Conservation (phyloP, 2,113 vertebrate genomes). For the Tonatia bakeri region DNA sequence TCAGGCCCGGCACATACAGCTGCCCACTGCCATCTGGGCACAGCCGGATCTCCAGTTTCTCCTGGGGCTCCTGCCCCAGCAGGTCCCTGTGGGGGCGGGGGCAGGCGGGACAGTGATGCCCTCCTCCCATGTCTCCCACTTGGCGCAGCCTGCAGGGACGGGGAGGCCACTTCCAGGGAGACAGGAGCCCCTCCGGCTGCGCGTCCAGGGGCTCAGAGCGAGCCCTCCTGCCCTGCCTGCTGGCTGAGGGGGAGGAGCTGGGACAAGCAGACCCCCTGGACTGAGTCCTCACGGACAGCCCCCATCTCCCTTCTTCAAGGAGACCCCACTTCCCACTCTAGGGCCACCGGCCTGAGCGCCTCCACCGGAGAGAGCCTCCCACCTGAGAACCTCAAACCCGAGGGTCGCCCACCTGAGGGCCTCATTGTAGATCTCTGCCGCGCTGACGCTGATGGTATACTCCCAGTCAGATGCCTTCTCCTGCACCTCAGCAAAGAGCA, state of each 20-base stretch:
- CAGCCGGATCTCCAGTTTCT: constrained; percentile 96
- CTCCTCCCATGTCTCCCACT: not conserved
- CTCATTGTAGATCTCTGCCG: constrained; percentile 97
- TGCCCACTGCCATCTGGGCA: constrained; percentile 94
- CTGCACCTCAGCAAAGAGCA: constrained; percentile 92
- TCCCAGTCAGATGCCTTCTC: constrained; percentile 91
- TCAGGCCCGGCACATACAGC: constrained; percentile 93
- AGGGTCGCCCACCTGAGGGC: not conserved
- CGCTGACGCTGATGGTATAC: constrained; percentile 91
- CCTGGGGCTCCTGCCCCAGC: constrained; percentile 88
- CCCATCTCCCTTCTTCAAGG: not conserved
- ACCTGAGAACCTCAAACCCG: not conserved
- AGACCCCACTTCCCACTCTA: not conserved
- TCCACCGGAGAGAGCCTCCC: constrained; percentile 81
- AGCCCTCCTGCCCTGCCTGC: not conserved
- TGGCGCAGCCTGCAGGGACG: not conserved
- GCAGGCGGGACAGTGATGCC: not conserved
- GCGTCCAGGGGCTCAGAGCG: not conserved
- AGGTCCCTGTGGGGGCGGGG: constrained; percentile 84
- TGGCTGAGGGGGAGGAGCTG: not conserved
- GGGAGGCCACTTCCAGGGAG: not conserved
- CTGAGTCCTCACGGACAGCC: not conserved
- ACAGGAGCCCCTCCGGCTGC: not conserved
- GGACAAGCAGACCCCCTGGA: not conserved
- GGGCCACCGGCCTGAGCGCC: not conserved